phyloP scores from a whole-genome alignment of 2,113 vertebrate species.

The Trichomycterus rosablanca region DNA sequence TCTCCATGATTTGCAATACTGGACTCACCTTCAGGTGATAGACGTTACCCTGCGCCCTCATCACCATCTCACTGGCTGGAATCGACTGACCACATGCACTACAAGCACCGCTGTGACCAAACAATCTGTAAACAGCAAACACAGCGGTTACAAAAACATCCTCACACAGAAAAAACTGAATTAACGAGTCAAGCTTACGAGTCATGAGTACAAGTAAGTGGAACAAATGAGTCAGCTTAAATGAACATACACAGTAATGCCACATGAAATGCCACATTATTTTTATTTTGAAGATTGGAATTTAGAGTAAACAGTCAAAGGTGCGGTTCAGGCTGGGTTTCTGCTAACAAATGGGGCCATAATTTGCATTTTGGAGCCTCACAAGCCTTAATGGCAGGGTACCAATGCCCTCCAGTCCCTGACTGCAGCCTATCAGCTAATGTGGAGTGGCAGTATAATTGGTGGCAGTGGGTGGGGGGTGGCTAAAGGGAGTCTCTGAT shows the following conservation, averaged over 20 bases:
- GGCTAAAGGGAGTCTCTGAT: slow-evolving; percentile 34
- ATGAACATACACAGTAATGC: neutral
- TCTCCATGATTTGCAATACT: no score
- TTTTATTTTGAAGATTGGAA: neutral
- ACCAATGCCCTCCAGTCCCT: slow-evolving; percentile 22
- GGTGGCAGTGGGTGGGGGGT: slow-evolving; percentile 40
- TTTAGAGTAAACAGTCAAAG: neutral
- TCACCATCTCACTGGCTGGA: slow-evolving; percentile 77
- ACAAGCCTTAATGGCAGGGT: slow-evolving; percentile 25
- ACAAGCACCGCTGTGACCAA: slow-evolving; percentile 73
- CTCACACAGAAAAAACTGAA: no score
- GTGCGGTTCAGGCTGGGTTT: neutral
- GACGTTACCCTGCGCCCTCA: slow-evolving; percentile 72
- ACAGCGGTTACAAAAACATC: slow-evolving; percentile 1
- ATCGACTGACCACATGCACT: slow-evolving; percentile 73
- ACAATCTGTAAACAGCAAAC: slow-evolving; percentile 59
- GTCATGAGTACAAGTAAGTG: no score
- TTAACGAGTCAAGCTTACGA: neutral
- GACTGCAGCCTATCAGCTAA: slow-evolving; percentile 37
- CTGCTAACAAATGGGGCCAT: neutral
- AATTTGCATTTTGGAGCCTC: slow-evolving; percentile 2
- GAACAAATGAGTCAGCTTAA: neutral
- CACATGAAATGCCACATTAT: no score
- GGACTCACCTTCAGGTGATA: slow-evolving; percentile 73
- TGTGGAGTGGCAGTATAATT: slow-evolving; percentile 38